These are phyloP conservation scores for Lophotis ruficrista DNA, from an alignment of 2,113 vertebrate species.

Conservation along the genomic window DNA sequence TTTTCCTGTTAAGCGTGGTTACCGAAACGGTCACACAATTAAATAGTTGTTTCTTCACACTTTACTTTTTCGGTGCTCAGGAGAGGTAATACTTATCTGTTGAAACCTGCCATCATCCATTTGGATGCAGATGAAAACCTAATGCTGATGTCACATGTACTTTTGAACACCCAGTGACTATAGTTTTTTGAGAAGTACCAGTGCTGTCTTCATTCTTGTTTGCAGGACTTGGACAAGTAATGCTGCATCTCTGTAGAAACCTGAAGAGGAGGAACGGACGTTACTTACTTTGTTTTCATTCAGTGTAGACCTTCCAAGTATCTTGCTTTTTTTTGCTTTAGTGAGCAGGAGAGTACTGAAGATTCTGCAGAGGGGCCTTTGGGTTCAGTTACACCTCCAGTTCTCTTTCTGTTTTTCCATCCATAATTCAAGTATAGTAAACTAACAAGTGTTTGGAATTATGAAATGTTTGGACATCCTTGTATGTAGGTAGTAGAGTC, in stretches of 20 bases:
- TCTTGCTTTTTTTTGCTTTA: background rate
- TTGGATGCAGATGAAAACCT: conserved; percentile 6
- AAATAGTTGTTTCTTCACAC: background rate
- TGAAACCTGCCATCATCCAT: conserved; percentile 35
- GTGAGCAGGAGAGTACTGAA: background rate
- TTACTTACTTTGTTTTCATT: background rate
- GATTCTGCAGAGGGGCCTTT: background rate
- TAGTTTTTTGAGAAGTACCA: background rate
- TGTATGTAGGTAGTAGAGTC: background rate
- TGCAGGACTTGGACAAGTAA: background rate
- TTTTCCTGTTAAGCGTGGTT: conserved; percentile 34
- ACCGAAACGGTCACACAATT: conserved; percentile 3
- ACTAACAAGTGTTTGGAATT: background rate
- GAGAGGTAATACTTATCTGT: conserved; percentile 38
- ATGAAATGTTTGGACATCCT: background rate
- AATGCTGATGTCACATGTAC: background rate
- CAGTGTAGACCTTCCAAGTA: background rate
- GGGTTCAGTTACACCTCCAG: background rate
- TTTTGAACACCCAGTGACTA: background rate
- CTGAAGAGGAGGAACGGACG: background rate
- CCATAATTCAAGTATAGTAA: background rate
- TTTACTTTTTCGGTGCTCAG: background rate
- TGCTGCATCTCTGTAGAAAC: background rate
- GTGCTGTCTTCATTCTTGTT: background rate
- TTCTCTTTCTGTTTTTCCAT: background rate